phyloP scores from a whole-genome alignment of 1,140 invertebrate species.

The Nymphalis io region DNA sequence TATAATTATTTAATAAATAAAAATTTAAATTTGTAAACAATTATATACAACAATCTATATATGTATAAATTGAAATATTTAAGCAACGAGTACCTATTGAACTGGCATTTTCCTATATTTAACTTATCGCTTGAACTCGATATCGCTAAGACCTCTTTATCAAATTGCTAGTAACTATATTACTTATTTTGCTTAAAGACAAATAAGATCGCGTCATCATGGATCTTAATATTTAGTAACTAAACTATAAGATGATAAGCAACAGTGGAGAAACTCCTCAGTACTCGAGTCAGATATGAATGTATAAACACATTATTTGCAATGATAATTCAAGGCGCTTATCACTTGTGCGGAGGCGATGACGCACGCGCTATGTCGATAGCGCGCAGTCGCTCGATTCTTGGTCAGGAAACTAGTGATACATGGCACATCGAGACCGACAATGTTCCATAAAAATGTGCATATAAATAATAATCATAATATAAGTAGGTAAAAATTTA shows the following conservation, averaged over 20 bases:
- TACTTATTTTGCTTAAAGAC: slow-evolving; percentile 54
- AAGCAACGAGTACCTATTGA: slow-evolving; percentile 23
- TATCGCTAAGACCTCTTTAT: slow-evolving; percentile 75
- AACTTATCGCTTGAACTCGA: slow-evolving; percentile 73
- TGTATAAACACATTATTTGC: slow-evolving; percentile 78
- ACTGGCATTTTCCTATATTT: slow-evolving; percentile 72
- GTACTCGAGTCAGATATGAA: slow-evolving; percentile 57
- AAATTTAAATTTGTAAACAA: not conserved
- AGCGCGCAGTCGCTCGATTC: slow-evolving; percentile 61
- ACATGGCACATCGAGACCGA: slow-evolving; percentile 20
- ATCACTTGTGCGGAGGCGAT: slow-evolving; percentile 75
- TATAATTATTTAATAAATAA: not conserved
- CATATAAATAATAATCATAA: not conserved
- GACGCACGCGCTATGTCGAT: slow-evolving; percentile 75
- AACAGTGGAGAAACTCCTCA: slow-evolving; percentile 63
- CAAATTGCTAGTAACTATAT: slow-evolving; percentile 53
- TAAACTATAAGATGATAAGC: slow-evolving; percentile 58
- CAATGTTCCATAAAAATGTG: not conserved
- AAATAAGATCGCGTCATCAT: slow-evolving; percentile 63
- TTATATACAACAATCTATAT: not conserved
- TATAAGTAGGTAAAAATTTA: too few species aligned
- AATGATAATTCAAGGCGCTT: slow-evolving; percentile 78
- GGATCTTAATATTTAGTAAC: slow-evolving; percentile 50
- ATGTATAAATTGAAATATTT: not conserved
- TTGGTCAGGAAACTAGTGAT: slow-evolving; percentile 66